Conservation (phyloP, 2,888 invertebrate genomes). For the Xylota sylvarum region DNA sequence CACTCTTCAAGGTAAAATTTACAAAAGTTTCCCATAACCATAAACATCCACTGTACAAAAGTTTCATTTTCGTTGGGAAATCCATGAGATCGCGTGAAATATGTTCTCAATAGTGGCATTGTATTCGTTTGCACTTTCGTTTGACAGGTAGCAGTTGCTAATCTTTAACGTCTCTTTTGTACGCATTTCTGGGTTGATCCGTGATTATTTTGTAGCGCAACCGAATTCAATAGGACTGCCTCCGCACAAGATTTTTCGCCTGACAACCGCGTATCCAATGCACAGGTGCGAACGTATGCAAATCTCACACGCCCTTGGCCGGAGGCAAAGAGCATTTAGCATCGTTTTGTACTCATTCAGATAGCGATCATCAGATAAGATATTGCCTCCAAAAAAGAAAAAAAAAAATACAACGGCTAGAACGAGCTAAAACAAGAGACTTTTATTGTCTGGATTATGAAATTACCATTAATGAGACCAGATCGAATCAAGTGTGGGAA, state of each 20-base stretch:
- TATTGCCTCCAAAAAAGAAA: conserved; percentile 35
- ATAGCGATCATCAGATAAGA: conserved; percentile 65
- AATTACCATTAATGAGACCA: conserved; percentile 71
- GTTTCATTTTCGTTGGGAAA: conserved; percentile 33
- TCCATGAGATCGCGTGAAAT: conserved; percentile 27
- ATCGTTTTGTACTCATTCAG: conserved; percentile 69
- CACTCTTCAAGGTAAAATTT: not conserved
- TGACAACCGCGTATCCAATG: conserved; percentile 29
- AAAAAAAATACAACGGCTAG: conserved; percentile 42
- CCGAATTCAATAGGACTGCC: conserved; percentile 25
- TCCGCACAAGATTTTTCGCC: not conserved
- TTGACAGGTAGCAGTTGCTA: conserved; percentile 32
- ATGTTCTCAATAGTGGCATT: conserved; percentile 46
- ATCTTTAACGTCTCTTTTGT: conserved; percentile 23
- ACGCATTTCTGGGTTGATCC: conserved; percentile 33
- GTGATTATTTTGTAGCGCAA: conserved; percentile 18
- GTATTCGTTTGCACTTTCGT: conserved; percentile 56
- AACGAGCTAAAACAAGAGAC: conserved; percentile 57
- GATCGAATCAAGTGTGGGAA: conserved; percentile 76
- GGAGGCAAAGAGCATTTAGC: conserved; percentile 66
- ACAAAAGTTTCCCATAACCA: not conserved
- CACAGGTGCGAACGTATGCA: conserved; percentile 55
- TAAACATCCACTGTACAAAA: conserved; percentile 1
- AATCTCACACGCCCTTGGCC: conserved; percentile 74
- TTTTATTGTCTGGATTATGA: conserved; percentile 65